Percentiles rank a stretch among this genome's conserved stretches.
Conservation (phyloP, 2,113 vertebrate genomes). For the Gadus macrocephalus region DNA sequence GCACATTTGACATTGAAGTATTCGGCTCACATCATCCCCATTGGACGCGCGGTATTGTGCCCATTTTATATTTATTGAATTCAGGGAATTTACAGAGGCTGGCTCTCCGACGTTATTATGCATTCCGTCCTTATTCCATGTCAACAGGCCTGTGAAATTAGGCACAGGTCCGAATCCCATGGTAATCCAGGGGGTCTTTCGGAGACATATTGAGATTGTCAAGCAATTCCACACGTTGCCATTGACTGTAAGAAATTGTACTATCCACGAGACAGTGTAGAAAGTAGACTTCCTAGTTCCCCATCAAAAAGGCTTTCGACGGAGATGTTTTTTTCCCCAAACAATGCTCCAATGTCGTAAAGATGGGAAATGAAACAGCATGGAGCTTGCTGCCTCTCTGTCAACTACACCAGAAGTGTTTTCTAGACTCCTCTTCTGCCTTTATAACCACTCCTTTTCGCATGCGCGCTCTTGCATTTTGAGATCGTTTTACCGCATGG, state of each 20-base stretch:
- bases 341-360: slow-evolving; percentile 10
- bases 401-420: slow-evolving; percentile 40
- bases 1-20: neutral
- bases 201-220: slow-evolving; percentile 39
- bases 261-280: slow-evolving; percentile 29
- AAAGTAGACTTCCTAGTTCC: neutral
- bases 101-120: slow-evolving; percentile 48
- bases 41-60: slow-evolving; percentile 30
- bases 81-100: slow-evolving; percentile 38
- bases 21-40: slow-evolving; percentile 38
- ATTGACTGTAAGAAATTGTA: slow-evolving; percentile 56
- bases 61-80: slow-evolving; percentile 52
- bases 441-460: slow-evolving; percentile 18
- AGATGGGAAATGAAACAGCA: slow-evolving; percentile 21
- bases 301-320: neutral
- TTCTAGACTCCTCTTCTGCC: slow-evolving; percentile 45
- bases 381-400: slow-evolving; percentile 7
- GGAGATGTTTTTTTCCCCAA: slow-evolving; percentile 31
- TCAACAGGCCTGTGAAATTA: slow-evolving; percentile 37
- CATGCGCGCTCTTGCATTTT: slow-evolving; percentile 38
- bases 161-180: neutral
- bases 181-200: neutral
- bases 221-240: slow-evolving; percentile 50
- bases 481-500: slow-evolving; percentile 61
- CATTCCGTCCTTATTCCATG: slow-evolving; percentile 43